Conservation (phyloP, 2,113 vertebrate species). For the Scartelaos histophorus region DNA sequence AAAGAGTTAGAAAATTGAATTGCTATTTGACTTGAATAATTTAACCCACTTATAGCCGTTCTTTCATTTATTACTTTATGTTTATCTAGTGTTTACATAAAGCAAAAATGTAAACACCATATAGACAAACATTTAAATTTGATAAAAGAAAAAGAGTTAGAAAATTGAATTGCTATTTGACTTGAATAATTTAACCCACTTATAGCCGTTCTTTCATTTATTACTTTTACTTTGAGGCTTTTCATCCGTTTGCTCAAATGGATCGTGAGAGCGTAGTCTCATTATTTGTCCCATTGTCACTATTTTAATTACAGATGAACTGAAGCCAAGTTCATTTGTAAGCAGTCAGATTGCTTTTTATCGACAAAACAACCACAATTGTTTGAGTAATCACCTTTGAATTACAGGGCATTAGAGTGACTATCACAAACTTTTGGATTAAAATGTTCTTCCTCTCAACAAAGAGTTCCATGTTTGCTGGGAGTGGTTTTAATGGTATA, state of each 20-base stretch:
- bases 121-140: not conserved
- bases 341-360: not conserved
- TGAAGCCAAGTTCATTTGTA: not conserved
- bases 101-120: too few relatives aligned
- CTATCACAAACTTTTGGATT: not conserved
- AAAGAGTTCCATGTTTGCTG: not conserved
- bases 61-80: not conserved
- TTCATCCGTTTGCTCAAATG: not conserved
- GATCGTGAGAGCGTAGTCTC: not conserved
- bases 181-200: not conserved
- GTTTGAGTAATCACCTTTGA: not conserved
- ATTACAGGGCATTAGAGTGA: not conserved
- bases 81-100: not conserved
- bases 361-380: not conserved
- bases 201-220: not conserved
- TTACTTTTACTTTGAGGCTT: not conserved
- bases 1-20: conserved; percentile 8
- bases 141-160: conserved; percentile 16
- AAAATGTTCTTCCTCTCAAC: not conserved
- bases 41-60: not conserved
- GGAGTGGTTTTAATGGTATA: too few relatives aligned
- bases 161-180: not conserved
- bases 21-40: not conserved
- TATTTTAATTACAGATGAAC: not conserved
- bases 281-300: conserved; percentile 1